phyloP scores from a whole-genome alignment of 2,797 vertebrate species.

The Okamejei kenojei region DNA sequence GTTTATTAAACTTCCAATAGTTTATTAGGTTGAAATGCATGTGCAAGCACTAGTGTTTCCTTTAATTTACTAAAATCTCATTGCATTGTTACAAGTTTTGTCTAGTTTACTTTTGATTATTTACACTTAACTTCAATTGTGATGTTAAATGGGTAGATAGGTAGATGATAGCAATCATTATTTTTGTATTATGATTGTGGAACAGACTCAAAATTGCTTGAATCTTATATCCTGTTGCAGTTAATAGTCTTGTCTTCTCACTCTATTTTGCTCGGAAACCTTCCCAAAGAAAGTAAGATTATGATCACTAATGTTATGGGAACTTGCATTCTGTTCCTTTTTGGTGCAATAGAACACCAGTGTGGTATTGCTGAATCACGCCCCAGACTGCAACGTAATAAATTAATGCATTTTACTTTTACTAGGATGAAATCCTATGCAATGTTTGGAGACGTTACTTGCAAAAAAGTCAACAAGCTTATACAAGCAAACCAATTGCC shows the following conservation, averaged over 20 bases:
- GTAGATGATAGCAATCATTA: background rate
- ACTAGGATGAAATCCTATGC: conserved; percentile 69
- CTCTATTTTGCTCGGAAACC: background rate
- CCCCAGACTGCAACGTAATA: background rate
- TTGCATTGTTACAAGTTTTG: background rate
- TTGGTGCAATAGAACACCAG: background rate
- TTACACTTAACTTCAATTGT: background rate
- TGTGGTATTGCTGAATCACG: background rate
- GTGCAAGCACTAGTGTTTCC: background rate
- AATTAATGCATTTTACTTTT: conserved; percentile 42
- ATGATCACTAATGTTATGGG: conserved; percentile 8
- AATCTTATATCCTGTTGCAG: background rate
- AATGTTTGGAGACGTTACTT: conserved; percentile 80
- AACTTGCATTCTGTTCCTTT: background rate
- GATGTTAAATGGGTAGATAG: background rate
- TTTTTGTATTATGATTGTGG: background rate
- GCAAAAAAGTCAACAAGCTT: conserved; percentile 74
- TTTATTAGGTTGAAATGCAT: background rate
- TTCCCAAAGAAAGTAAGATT: background rate
- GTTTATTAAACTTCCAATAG: background rate
- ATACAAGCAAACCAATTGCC: conserved; percentile 50
- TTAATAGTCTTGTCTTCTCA: background rate
- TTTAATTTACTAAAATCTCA: background rate
- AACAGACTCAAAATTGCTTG: background rate
- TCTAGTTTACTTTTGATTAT: background rate